Percentiles rank a stretch among this genome's conserved stretches.
Evolutionary conservation across 2,888 invertebrate species (phyloP).

Genomic region (Biston stratarius): DNA sequence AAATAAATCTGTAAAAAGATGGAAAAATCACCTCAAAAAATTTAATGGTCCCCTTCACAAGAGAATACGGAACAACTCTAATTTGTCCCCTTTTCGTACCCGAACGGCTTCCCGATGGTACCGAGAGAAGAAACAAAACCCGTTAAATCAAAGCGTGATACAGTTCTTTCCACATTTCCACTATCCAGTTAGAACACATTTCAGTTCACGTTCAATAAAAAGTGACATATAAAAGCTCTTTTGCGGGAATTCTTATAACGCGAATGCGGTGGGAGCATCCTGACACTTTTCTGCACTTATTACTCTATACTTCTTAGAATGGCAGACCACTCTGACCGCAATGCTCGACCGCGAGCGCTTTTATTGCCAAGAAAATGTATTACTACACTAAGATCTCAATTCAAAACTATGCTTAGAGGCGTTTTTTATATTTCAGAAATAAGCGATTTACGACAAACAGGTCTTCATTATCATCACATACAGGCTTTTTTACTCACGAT

Average conservation of each 20-base stretch:
- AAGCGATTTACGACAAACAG: background rate
- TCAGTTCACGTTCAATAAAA: constrained; percentile 56
- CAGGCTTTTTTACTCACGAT: no score
- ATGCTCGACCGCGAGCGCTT: constrained; percentile 67
- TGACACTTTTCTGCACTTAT: constrained; percentile 75
- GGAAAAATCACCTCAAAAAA: no score
- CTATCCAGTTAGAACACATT: constrained; percentile 14
- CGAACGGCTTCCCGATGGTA: no score
- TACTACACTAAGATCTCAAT: constrained; percentile 16
- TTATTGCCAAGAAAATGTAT: constrained; percentile 68
- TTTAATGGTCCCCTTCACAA: no score
- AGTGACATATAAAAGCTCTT: constrained; percentile 64
- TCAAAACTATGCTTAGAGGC: constrained; percentile 34
- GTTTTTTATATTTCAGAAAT: background rate
- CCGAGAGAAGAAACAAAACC: no score
- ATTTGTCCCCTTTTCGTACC: no score
- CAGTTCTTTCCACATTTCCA: constrained; percentile 14
- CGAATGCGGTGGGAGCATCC: constrained; percentile 50
- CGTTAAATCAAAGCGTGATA: constrained; percentile 10
- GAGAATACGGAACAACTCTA: no score
- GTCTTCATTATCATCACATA: no score
- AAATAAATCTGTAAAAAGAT: no score
- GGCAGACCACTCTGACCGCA: constrained; percentile 66
- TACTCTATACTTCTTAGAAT: constrained; percentile 53
- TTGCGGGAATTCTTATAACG: constrained; percentile 62